Conservation (phyloP, 1,140 invertebrate species). For the Stegodyphus mimosarum region DNA sequence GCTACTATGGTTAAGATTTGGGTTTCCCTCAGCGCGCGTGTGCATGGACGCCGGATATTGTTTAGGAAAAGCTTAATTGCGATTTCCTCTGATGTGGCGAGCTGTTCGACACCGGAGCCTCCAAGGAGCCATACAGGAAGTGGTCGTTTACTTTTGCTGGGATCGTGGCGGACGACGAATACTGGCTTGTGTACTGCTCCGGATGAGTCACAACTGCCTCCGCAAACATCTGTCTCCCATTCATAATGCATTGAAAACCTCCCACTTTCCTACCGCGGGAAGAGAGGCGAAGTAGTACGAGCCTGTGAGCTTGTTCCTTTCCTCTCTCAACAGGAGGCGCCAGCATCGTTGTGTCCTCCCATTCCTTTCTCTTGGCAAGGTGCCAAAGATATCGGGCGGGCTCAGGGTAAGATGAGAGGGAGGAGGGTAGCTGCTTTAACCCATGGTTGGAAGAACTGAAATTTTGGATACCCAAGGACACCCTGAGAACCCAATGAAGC, state of each 20-base stretch:
- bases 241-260: conserved; percentile 38
- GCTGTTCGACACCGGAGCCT: neutral
- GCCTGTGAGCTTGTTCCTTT: neutral
- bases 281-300: neutral
- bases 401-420: conserved; percentile 35
- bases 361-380: conserved; percentile 15
- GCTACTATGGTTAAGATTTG: too few relatives aligned
- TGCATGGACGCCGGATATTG: conserved; percentile 25
- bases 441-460: neutral
- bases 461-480: conserved; percentile 16
- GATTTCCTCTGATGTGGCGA: conserved; percentile 36
- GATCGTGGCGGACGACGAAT: neutral
- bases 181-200: neutral
- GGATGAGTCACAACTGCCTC: conserved; percentile 32
- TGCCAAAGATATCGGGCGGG: conserved; percentile 40
- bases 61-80: conserved; percentile 43
- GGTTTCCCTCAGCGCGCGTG: too few relatives aligned
- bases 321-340: conserved; percentile 23
- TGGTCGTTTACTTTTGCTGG: conserved; percentile 44
- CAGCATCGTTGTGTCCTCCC: conserved; percentile 12
- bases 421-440: neutral
- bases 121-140: conserved; percentile 40
- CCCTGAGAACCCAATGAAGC: neutral
- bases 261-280: neutral
- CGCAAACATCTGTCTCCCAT: conserved; percentile 55